phyloP scores from a whole-genome alignment of 2,888 invertebrate species.

The Nineta flava region DNA sequence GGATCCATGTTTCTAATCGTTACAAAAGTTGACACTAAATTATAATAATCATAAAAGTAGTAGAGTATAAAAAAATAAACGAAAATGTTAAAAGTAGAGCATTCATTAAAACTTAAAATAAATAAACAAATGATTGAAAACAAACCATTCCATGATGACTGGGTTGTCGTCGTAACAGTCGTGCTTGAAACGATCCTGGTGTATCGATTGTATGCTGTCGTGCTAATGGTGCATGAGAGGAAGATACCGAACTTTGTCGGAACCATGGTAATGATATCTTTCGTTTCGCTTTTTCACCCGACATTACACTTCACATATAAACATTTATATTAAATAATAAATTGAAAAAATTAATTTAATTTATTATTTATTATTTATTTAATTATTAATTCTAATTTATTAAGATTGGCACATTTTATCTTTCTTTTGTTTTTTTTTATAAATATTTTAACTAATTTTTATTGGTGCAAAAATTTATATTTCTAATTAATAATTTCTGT shows the following conservation, averaged over 20 bases:
- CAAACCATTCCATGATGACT: slow-evolving; percentile 34
- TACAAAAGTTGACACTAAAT: no score
- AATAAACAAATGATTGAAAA: no score
- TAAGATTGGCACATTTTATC: background rate
- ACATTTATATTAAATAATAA: background rate
- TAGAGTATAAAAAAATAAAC: no score
- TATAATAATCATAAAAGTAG: no score
- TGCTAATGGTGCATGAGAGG: slow-evolving; percentile 56
- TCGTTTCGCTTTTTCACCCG: slow-evolving; percentile 47
- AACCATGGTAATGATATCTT: slow-evolving; percentile 87
- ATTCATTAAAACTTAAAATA: no score
- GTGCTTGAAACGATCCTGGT: slow-evolving; percentile 69
- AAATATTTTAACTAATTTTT: background rate
- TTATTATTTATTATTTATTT: background rate
- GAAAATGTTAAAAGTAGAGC: no score
- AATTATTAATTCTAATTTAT: background rate
- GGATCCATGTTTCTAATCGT: no score
- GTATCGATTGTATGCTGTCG: slow-evolving; percentile 85
- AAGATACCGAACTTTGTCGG: slow-evolving; percentile 61
- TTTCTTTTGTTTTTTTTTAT: background rate
- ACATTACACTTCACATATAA: background rate
- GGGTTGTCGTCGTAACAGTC: slow-evolving; percentile 50
- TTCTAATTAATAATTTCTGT: background rate
- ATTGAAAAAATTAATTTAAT: no score
- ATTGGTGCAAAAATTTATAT: background rate